A percentile compares a stretch with the other conserved stretches of the same genome.
Conservation (phyloP, 2,797 vertebrate species). For the Benthosema pterotum region DNA sequence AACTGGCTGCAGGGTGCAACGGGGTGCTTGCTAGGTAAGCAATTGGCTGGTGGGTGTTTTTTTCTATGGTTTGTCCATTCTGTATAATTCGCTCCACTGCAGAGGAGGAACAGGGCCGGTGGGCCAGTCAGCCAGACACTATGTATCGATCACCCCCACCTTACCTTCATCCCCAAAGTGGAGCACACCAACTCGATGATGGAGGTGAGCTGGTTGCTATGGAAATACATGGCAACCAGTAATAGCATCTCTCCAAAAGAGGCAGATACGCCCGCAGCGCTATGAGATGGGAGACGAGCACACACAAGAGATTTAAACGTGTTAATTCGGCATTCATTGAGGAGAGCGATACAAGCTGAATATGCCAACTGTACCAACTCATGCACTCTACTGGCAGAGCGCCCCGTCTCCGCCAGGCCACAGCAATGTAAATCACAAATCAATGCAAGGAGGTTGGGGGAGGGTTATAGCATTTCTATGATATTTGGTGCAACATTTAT, state of each 20-base stretch:
- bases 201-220: conserved; percentile 97
- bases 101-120: conserved; percentile 33
- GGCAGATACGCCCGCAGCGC: conserved; percentile 96
- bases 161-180: conserved; percentile 99
- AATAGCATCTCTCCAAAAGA: conserved; percentile 99
- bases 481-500: too few species aligned
- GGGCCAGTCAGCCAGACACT: conserved; percentile 56
- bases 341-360: too few species aligned
- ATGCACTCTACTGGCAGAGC: too few species aligned
- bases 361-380: too few species aligned
- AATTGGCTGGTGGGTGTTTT: conserved; percentile 43
- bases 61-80: conserved; percentile 45
- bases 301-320: conserved; percentile 8
- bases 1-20: conserved; percentile 53
- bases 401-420: too few species aligned
- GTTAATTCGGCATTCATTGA: too few species aligned
- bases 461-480: too few species aligned
- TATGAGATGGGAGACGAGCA: conserved; percentile 64
- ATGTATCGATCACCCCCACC: conserved; percentile 64
- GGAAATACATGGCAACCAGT: conserved; percentile 99
- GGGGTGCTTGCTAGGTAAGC: conserved; percentile 42
- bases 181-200: conserved; percentile 99
- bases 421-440: too few species aligned
- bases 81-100: conserved; percentile 36
- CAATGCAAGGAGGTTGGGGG: too few species aligned